Evolutionary conservation across 2,888 invertebrate genomes (phyloP), one percentile per base, ranked within the genome.

Genomic region (Drosophila phalerata): DNA sequence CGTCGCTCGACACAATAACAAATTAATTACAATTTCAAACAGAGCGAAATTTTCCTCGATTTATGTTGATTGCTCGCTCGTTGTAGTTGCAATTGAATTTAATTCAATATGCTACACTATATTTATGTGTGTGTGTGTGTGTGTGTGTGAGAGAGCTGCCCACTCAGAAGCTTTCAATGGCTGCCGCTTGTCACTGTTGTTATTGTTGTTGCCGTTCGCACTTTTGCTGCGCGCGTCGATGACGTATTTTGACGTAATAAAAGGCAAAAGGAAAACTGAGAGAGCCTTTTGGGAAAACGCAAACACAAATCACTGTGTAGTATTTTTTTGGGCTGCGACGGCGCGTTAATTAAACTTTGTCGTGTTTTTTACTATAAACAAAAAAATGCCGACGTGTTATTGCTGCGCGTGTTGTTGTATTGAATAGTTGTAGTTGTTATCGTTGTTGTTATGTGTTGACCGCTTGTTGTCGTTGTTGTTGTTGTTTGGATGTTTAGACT

Each of bases 221-320:
- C 68, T 84, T 48, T 60, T 62, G 70, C 52, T 88, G 88, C 84
- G 83, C 88, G 86, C 86, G 84, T 85, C 83, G 88, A 83, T 84
- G 84, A 84, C 84, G 84, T 84, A 88, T 77, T 77, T 79, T 63
- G 51, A 75, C 84, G 70, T 69, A 83, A 72, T 69, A 43, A 72
- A 80, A 70, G 13, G 67, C 56, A 34, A 51, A 22, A 22, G 47
- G 55, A 69, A 70, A 75, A 68, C 19, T 60, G 58, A 32, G 69
- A 82, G 72, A 79, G 70, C 61, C 73, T 69, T 40, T 48, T n/a
- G n/a, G 37, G 25, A 58, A 63, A 56, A 55, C 57, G 57, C 34
- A 13, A 67, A 53, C 56, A 45, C 43, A n/a, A 49, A 28, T 28
- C 30, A 42, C 65, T 57, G 8, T 37, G n/a, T n/a, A 32, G 42